phyloP scores from a whole-genome alignment of 2,888 invertebrate genomes.

The Plusia festucae region DNA sequence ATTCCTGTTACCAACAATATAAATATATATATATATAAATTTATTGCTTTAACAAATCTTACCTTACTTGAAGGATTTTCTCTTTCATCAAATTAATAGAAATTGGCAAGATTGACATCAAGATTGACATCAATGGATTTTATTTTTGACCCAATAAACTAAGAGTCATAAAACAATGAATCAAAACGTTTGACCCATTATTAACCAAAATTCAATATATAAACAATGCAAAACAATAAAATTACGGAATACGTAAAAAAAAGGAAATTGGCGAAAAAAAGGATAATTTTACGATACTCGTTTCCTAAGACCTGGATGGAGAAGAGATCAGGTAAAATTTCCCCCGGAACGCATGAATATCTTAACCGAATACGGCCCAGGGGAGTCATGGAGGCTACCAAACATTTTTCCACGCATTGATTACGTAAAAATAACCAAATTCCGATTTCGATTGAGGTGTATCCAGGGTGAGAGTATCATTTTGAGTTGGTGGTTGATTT shows the following conservation, averaged over 20 bases:
- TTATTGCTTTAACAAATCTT: too few relatives aligned
- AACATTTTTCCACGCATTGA: conserved; percentile 52
- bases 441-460: conserved; percentile 35
- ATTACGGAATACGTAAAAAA: not conserved
- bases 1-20: not conserved
- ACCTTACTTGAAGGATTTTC: too few relatives aligned
- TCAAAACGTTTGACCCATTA: too few relatives aligned
- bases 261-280: conserved; percentile 12
- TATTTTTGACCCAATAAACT: too few relatives aligned
- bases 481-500: conserved; percentile 18
- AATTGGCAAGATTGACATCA: too few relatives aligned
- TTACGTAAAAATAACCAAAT: conserved; percentile 51
- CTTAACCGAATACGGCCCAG: conserved; percentile 50
- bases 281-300: conserved; percentile 22
- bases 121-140: too few relatives aligned
- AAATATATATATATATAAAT: too few relatives aligned
- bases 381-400: conserved; percentile 42
- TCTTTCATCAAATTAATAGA: too few relatives aligned
- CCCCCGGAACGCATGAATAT: conserved; percentile 57
- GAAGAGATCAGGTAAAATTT: conserved; percentile 40
- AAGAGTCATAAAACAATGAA: too few relatives aligned
- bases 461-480: conserved; percentile 29
- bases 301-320: conserved; percentile 29
- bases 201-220: too few relatives aligned
- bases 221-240: not conserved